These are phyloP conservation scores for Eristalinus sepulchralis DNA, from an alignment of 2,888 invertebrate genomes.

Conservation along the genomic window DNA sequence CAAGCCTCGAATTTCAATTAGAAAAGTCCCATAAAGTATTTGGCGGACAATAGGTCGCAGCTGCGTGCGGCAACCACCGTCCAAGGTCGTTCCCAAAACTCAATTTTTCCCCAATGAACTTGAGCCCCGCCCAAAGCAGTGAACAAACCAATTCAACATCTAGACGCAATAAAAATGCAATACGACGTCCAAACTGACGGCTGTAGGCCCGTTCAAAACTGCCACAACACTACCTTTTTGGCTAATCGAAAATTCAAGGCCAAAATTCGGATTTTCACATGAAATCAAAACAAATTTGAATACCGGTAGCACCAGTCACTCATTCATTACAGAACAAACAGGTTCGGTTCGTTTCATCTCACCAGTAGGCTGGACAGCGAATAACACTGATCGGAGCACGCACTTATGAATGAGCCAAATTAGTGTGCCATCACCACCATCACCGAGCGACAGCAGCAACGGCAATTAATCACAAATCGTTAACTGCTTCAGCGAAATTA, in stretches of 20 bases:
- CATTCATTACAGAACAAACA: not conserved
- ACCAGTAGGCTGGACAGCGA: not conserved
- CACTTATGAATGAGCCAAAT: constrained; percentile 50
- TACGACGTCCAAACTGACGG: not conserved
- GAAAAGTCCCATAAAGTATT: not conserved
- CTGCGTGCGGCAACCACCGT: not conserved
- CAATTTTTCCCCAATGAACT: not conserved
- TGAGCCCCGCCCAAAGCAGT: not conserved
- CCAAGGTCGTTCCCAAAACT: not conserved
- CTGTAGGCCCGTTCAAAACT: not conserved
- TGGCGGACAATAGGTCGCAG: not conserved
- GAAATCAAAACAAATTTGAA: not conserved
- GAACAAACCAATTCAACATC: not conserved
- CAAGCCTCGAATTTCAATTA: not conserved
- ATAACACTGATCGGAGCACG: constrained; percentile 25
- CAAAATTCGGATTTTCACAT: not conserved
- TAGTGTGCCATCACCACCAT: constrained; percentile 15
- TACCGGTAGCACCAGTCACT: constrained; percentile 13
- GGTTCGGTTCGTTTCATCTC: constrained; percentile 8
- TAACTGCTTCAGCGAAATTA: constrained; percentile 48
- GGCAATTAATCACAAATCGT: constrained; percentile 48
- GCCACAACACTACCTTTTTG: not conserved
- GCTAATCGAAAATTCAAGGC: constrained; percentile 9
- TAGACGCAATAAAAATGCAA: not conserved
- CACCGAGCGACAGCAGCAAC: not conserved